Evolutionary conservation across 2,113 vertebrate species (phyloP).

Genomic region (Bubalus kerabau): DNA sequence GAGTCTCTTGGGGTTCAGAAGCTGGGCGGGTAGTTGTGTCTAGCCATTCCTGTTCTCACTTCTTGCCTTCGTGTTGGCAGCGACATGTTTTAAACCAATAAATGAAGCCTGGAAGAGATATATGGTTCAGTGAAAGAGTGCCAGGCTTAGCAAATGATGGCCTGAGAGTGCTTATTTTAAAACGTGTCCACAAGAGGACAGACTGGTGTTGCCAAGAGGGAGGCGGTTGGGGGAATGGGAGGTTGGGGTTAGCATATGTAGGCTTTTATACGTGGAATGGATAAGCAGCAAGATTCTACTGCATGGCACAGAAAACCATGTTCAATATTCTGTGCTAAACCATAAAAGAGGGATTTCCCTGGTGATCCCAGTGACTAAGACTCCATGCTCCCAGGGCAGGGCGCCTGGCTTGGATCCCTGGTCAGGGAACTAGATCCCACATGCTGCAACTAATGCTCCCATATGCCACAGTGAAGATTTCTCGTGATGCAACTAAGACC

Average conservation of each 20-base stretch:
- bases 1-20: background rate
- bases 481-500: background rate
- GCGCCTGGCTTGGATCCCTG: background rate
- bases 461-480: background rate
- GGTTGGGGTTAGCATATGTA: background rate
- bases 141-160: background rate
- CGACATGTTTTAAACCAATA: background rate
- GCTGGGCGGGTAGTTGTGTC: background rate
- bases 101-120: background rate
- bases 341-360: background rate
- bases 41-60: background rate
- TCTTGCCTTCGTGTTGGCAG: background rate
- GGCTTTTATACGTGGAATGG: background rate
- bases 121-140: background rate
- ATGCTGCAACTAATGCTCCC: background rate
- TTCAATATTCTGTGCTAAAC: background rate
- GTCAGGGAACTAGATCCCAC: background rate
- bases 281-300: background rate
- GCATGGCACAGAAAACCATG: background rate
- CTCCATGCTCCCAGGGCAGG: background rate
- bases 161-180: background rate
- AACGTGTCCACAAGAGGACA: background rate
- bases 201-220: background rate
- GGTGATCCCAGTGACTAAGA: background rate
- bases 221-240: background rate